phyloP scores from a whole-genome alignment of 2,113 vertebrate genomes.

The Channa argus region DNA sequence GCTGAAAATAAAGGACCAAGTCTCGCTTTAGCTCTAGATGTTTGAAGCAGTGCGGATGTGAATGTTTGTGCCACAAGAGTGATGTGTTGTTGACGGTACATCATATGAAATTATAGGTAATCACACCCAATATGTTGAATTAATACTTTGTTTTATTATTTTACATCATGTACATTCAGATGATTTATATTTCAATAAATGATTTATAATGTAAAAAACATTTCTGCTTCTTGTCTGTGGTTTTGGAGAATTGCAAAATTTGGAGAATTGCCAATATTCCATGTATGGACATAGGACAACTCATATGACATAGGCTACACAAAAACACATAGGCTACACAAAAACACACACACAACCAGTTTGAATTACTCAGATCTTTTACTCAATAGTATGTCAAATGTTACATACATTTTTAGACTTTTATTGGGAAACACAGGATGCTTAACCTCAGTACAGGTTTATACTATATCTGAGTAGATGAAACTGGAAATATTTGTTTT shows the following conservation, averaged over 20 bases:
- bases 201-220: conserved; percentile 77
- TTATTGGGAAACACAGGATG: no score
- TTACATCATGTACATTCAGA: conserved; percentile 86
- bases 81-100: conserved; percentile 84
- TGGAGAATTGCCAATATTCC: no score
- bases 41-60: conserved; percentile 84
- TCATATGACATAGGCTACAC: no score
- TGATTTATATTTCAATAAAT: conserved; percentile 89
- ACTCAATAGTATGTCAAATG: no score
- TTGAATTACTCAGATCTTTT: no score
- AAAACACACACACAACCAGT: no score
- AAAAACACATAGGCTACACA: no score
- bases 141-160: conserved; percentile 76
- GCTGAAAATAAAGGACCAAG: background rate
- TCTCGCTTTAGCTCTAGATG: conserved; percentile 77
- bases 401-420: no score
- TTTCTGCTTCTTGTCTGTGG: background rate
- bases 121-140: conserved; percentile 76
- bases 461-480: no score
- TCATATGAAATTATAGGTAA: conserved; percentile 77
- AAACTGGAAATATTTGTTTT: no score
- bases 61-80: conserved; percentile 77
- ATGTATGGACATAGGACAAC: no score
- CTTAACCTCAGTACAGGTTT: no score
- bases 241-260: background rate